Evolutionary conservation across 2,113 vertebrate genomes (phyloP).

Genomic region (Rallus limicola): DNA sequence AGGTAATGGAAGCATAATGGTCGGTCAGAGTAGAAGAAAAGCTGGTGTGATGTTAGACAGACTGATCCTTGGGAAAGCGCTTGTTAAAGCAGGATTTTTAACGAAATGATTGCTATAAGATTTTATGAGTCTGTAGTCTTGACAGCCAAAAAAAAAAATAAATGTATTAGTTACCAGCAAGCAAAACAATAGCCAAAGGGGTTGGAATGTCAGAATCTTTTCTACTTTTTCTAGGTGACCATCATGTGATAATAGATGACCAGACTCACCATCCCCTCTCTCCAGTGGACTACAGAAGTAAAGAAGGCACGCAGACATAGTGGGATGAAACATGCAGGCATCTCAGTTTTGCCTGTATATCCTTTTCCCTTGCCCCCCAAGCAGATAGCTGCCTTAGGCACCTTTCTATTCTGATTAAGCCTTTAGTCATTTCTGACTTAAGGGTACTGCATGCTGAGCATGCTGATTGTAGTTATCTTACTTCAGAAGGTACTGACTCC

Average conservation of each 20-base stretch:
- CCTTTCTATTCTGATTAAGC: constrained; percentile 39
- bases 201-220: neutral
- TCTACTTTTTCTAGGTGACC: neutral
- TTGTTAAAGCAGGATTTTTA: neutral
- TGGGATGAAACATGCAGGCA: neutral
- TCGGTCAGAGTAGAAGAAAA: neutral
- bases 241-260: neutral
- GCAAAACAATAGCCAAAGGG: neutral
- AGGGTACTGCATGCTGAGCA: constrained; percentile 31
- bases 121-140: neutral
- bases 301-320: neutral
- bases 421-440: constrained; percentile 39
- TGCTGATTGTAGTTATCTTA: neutral
- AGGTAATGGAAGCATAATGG: neutral
- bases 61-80: neutral
- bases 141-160: neutral
- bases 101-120: neutral
- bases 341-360: neutral
- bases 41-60: neutral
- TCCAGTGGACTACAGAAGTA: neutral
- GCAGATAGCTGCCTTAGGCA: constrained; percentile 30
- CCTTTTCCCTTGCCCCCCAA: neutral
- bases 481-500: constrained; percentile 2
- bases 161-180: neutral
- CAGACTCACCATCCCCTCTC: neutral